These are phyloP conservation scores for Augochlora pura DNA, from an alignment of 1,140 invertebrate species.

Conservation along the genomic window DNA sequence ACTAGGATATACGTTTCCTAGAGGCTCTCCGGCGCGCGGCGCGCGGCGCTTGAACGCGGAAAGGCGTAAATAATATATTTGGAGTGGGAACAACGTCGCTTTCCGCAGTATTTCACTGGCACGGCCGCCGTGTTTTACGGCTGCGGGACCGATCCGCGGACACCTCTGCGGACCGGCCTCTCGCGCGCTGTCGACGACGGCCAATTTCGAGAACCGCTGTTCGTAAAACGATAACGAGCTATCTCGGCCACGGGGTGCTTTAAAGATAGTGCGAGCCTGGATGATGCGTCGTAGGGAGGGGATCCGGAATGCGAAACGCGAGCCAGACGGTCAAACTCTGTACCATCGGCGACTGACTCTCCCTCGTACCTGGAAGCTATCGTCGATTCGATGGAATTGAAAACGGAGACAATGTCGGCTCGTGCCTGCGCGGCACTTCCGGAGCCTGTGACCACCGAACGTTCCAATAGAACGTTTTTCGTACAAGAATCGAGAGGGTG, in stretches of 20 bases:
- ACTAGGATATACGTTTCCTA: conserved; percentile 7
- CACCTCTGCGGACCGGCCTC: conserved; percentile 26
- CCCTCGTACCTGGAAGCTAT: conserved; percentile 1
- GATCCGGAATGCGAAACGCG: conserved; percentile 5
- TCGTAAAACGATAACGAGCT: conserved; percentile 65
- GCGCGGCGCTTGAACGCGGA: conserved; percentile 16
- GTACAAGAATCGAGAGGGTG: too few relatives aligned
- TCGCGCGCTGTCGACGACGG: conserved; percentile 18
- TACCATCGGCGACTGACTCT: conserved; percentile 5
- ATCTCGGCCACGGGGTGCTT: conserved; percentile 36
- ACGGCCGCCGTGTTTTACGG: conserved; percentile 20
- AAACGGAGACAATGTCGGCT: neutral
- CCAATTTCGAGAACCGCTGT: conserved; percentile 67
- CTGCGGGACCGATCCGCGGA: conserved; percentile 24
- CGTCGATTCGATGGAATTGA: neutral
- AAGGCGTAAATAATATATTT: conserved; percentile 44
- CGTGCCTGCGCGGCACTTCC: neutral
- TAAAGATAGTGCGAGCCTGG: conserved; percentile 42
- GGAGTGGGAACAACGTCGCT: conserved; percentile 18
- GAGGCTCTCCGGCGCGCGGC: neutral
- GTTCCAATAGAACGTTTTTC: too few relatives aligned
- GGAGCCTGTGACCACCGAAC: too few relatives aligned
- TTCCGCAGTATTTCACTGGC: conserved; percentile 57
- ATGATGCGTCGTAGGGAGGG: too few relatives aligned
- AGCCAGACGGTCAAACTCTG: conserved; percentile 37